Base-by-base conservation (phyloP, 2,113 vertebrate genomes). In the Gambusia holbrooki region DNA sequence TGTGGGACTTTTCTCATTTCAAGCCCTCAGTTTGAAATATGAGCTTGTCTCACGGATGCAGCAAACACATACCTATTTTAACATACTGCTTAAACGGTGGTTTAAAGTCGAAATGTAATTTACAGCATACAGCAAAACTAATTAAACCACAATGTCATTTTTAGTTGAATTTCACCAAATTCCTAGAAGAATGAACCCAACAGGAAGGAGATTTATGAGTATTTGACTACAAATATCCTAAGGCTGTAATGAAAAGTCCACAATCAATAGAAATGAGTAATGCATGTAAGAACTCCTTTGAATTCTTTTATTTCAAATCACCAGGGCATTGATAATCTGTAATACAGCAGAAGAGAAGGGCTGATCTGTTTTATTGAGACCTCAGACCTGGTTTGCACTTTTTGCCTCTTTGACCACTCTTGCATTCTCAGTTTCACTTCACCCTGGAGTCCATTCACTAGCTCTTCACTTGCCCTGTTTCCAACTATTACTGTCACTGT, bases 1-100 rank as follows among this genome's bases (percentile, higher is more conserved):
- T 4, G n/a, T 6, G 74, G 71, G 76, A 72, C 19, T 62, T 81
- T 78, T 48, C 51, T 69, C 4, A 72, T 62, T 77, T 84, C 32
- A 77, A 28, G 67, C 33, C 61, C 30, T 19, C 48, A 66, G 29
- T 80, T 58, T 69, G 48, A 80, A 72, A 66, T 33, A 82, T 28
- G 54, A 63, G 40, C 63, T 61, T 45, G 45, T 74, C 70, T 64
- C 62, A 30, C 22, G 65, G 65, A 42, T 68, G 67, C 54, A 62
- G 58, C 61, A 71, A 74, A 60, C 60, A 69, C 68, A 45, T 40
- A 9, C 22, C 27, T 72, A 0, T 22, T 62, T 14, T 29, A 42
- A 35, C 27, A 45, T 19, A 28, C 45, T 12, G 11, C 27, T 32
- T 33, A 8, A 66, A 10, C 19, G 4, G 0, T 17, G 48, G 10